Evolutionary conservation across 2,113 vertebrate genomes (phyloP), one percentile per base, ranked within the genome.

Genomic region (Boleophthalmus pectinirostris): DNA sequence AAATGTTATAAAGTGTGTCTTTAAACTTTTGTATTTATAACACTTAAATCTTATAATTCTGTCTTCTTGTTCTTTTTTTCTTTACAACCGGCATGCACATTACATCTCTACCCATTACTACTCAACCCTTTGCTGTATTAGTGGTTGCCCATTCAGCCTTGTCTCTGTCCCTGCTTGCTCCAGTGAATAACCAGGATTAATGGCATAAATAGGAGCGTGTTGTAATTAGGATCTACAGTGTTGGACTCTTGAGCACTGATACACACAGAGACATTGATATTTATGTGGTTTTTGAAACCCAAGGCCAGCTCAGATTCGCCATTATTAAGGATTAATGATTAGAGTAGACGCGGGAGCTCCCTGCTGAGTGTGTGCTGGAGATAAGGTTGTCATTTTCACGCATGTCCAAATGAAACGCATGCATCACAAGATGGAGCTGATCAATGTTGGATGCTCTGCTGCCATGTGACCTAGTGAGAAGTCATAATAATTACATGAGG

Each of bases 261-360:
- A 71, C 25, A 25, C 77, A 72, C 21, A 38, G 65, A 78, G 63
- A 88, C 81, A 87, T 85, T 79, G 72, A 86, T 85, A 84, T 88
- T 90, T 88, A 82, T 89, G 81, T 75, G 68, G 12, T 82, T 85
- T 85, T 77, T 80, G 51, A 80, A 74, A 78, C 77, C 47, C 58
- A 47, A 69, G 76, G 79, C 63, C 72, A 57, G 51, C 82, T 79
- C 68, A 70, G 77, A 73, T 85, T 76, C 77, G 38, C 51, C 72
- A 71, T 83, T 89, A 78, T 89, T 85, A 81, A 83, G 69, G 72
- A 85, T 84, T 84, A 68, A 83, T 89, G 78, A 90, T 88, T 81
- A 15, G 24, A 88, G 56, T 77, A 23, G 69, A 45, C 66, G 43
- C 47, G 25, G 65, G 38, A 54, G 66, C 72, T 87, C 68, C 69